Evolutionary conservation across 2,888 invertebrate genomes (phyloP).

Genomic region (Shargacucullia verbasci): DNA sequence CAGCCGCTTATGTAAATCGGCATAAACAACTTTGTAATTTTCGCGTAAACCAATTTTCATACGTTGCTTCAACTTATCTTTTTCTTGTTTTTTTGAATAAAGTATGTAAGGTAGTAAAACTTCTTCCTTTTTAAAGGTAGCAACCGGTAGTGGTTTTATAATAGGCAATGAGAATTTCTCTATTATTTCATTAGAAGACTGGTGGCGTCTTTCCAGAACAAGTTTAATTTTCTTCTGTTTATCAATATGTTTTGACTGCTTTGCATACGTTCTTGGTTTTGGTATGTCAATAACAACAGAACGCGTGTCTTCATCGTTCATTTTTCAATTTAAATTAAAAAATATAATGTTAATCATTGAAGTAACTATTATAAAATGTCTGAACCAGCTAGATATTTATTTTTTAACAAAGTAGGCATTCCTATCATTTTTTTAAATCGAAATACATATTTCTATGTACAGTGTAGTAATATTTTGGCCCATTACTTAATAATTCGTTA

Average conservation of each 20-base stretch:
- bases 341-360: constrained; percentile 1
- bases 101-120: constrained; percentile 69
- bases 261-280: constrained; percentile 54
- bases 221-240: constrained; percentile 48
- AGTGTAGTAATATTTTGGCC: too few relatives aligned
- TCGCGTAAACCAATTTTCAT: constrained; percentile 63
- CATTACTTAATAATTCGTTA: too few relatives aligned
- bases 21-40: constrained; percentile 71
- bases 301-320: constrained; percentile 60
- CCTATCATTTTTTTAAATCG: too few relatives aligned
- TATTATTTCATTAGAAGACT: constrained; percentile 51
- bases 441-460: too few relatives aligned
- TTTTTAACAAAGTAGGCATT: too few relatives aligned
- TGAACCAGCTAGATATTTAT: constrained; percentile 60
- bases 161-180: constrained; percentile 59
- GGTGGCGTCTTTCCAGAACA: constrained; percentile 38
- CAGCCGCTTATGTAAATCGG: constrained; percentile 66
- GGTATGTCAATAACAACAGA: constrained; percentile 65
- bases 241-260: constrained; percentile 23
- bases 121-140: constrained; percentile 64
- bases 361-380: neutral
- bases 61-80: constrained; percentile 59
- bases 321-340: constrained; percentile 22
- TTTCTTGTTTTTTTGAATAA: constrained; percentile 68
- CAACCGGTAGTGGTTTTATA: constrained; percentile 59